A percentile compares a stretch with the other conserved stretches of the same genome.
Evolutionary conservation across 2,113 vertebrate genomes (phyloP).

Genomic region (Pachyramphus minor): DNA sequence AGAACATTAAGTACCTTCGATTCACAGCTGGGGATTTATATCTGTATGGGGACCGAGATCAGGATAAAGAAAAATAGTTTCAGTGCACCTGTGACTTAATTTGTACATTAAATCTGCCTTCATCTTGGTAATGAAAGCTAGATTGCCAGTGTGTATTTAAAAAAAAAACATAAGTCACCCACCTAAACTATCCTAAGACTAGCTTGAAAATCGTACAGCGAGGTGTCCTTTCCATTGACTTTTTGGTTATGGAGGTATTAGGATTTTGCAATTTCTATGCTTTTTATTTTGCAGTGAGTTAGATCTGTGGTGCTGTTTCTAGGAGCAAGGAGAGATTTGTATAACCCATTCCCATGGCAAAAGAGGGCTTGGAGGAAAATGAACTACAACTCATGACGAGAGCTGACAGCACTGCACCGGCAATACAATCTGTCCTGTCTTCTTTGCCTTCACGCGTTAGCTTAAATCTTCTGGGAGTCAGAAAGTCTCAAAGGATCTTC

Average conservation of each 20-base stretch:
- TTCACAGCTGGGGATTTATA: not conserved
- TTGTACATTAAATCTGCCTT: constrained; percentile 12
- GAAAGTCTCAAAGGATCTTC: not conserved
- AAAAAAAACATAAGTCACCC: not conserved
- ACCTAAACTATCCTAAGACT: not conserved
- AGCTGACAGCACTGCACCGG: not conserved
- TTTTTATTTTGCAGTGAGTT: not conserved
- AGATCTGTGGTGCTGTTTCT: not conserved
- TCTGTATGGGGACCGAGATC: not conserved
- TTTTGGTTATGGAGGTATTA: not conserved
- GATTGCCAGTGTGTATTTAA: not conserved
- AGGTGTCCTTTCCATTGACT: not conserved
- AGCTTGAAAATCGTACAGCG: not conserved
- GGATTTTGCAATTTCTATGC: not conserved
- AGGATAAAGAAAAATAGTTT: constrained; percentile 12
- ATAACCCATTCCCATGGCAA: not conserved
- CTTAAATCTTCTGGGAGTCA: not conserved
- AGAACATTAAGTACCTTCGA: not conserved
- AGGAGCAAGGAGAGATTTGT: not conserved
- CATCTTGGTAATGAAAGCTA: not conserved
- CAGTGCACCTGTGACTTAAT: not conserved
- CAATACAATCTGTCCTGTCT: not conserved
- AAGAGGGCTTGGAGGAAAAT: not conserved
- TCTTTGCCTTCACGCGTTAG: not conserved
- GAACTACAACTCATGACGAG: rapidly evolving